phyloP scores from a whole-genome alignment of 2,888 invertebrate species.

The Tinea trinotella region DNA sequence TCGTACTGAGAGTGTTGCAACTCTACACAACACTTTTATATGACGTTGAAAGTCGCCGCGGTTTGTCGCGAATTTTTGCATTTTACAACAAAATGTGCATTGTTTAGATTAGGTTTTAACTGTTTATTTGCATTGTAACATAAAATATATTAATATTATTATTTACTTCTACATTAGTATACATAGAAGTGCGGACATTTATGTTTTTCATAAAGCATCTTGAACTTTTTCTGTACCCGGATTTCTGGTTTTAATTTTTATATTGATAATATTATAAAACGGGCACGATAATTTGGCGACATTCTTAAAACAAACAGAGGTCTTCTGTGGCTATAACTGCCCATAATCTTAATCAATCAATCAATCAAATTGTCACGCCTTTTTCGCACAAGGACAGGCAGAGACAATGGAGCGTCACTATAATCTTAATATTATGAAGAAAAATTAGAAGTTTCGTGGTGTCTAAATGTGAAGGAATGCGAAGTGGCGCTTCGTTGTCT shows the following conservation, averaged over 20 bases:
- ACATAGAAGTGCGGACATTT: neutral
- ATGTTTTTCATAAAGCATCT: neutral
- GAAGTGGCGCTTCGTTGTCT: no score
- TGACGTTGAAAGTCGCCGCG: conserved; percentile 50
- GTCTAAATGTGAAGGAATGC: no score
- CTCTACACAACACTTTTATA: conserved; percentile 66
- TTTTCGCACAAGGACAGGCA: no score
- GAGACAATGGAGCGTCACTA: no score
- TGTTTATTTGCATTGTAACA: neutral
- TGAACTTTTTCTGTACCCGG: conserved; percentile 11
- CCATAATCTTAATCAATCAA: no score
- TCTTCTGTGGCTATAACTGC: no score
- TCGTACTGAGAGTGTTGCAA: conserved; percentile 71
- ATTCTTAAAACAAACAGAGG: no score
- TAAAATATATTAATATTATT: neutral
- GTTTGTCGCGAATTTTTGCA: conserved; percentile 23
- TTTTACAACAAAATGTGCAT: conserved; percentile 4
- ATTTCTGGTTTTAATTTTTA: conserved; percentile 11
- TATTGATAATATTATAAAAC: no score
- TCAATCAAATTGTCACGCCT: no score
- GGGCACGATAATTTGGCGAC: no score
- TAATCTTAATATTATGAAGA: no score
- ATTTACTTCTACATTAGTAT: neutral
- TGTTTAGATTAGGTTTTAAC: neutral
- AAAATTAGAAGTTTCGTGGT: no score